These are phyloP conservation scores for Argyra leucocephala DNA, from an alignment of 2,888 invertebrate species.

Conservation along the genomic window DNA sequence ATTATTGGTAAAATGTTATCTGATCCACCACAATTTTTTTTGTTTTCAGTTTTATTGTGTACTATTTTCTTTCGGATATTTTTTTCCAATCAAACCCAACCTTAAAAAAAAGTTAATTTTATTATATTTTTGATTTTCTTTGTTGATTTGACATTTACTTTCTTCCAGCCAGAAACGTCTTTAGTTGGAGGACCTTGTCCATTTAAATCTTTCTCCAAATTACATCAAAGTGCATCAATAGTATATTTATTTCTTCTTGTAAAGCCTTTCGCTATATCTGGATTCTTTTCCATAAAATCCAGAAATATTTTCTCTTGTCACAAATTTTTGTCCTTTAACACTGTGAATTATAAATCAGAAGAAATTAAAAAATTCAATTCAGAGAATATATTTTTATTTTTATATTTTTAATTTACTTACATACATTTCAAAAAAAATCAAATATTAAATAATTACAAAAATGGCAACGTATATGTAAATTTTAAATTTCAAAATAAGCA, in stretches of 20 bases:
- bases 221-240: background rate
- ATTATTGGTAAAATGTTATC: too few relatives aligned
- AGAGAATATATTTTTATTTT: too few relatives aligned
- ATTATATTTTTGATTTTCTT: background rate
- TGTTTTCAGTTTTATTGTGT: background rate
- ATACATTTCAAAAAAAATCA: too few relatives aligned
- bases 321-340: background rate
- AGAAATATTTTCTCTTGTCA: background rate
- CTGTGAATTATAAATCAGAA: too few relatives aligned
- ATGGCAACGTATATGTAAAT: too few relatives aligned
- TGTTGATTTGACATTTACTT: background rate
- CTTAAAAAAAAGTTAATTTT: background rate
- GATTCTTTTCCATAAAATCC: slow-evolving; percentile 7
- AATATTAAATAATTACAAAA: too few relatives aligned
- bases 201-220: background rate
- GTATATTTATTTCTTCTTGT: background rate
- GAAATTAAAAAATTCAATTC: too few relatives aligned
- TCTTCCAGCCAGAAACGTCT: background rate
- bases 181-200: background rate
- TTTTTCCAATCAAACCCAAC: background rate
- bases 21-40: background rate
- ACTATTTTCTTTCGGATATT: background rate
- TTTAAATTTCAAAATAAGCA: too few relatives aligned
- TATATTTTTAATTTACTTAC: too few relatives aligned
- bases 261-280: background rate